Evolutionary conservation across 2,888 invertebrate species (phyloP).

Genomic region (Noctua janthe): DNA sequence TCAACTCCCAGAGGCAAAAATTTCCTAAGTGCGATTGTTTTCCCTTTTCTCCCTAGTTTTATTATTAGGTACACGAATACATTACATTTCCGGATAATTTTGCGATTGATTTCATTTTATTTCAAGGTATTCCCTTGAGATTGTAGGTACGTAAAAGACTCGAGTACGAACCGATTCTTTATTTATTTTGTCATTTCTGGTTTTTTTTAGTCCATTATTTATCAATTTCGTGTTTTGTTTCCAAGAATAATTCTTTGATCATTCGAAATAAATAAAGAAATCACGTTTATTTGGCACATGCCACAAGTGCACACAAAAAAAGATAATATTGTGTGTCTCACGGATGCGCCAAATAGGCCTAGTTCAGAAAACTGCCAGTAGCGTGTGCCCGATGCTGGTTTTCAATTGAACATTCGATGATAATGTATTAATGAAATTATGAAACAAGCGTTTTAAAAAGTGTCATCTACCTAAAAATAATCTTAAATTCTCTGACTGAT

Average conservation of each 20-base stretch:
- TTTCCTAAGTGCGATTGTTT: not conserved
- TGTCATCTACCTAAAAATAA: no score
- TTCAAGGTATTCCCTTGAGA: constrained; percentile 28
- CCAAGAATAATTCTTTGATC: not conserved
- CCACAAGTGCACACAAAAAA: not conserved
- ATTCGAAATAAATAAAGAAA: not conserved
- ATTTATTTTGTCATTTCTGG: not conserved
- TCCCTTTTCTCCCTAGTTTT: constrained; percentile 23
- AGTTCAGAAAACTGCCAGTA: not conserved
- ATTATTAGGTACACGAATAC: constrained; percentile 21
- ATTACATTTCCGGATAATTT: constrained; percentile 41
- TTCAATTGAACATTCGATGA: not conserved
- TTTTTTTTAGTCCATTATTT: not conserved
- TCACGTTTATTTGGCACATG: not conserved
- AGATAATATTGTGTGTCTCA: no score
- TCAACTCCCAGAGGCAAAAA: constrained; percentile 2
- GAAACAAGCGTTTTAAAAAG: not conserved
- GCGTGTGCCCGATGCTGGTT: no score
- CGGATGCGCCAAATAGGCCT: not conserved
- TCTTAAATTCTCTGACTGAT: no score
- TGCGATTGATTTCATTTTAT: constrained; percentile 35
- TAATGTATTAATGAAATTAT: not conserved
- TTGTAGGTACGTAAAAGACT: constrained; percentile 1
- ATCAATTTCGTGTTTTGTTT: not conserved
- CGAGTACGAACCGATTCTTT: not conserved